A percentile compares a stretch with the other conserved stretches of the same genome.
These are phyloP conservation scores for Asteroscopus sphinx DNA, from an alignment of 2,888 invertebrate genomes.

Conservation along the genomic window DNA sequence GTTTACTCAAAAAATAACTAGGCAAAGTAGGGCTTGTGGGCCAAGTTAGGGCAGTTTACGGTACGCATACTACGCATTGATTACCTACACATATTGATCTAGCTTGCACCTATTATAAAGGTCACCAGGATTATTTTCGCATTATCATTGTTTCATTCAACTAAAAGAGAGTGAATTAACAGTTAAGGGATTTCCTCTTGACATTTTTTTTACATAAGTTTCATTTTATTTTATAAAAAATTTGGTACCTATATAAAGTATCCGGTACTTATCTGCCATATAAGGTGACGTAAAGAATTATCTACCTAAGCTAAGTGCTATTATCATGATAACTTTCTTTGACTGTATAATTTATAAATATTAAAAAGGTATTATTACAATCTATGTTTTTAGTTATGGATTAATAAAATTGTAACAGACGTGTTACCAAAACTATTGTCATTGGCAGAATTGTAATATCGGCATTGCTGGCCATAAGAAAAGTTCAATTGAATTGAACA, in stretches of 20 bases:
- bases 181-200: not conserved
- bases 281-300: slow-evolving; percentile 18
- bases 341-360: no score
- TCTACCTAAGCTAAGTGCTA: slow-evolving; percentile 13
- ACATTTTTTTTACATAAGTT: slow-evolving; percentile 9
- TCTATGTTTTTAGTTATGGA: not conserved
- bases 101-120: not conserved
- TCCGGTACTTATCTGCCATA: slow-evolving; percentile 10
- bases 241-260: not conserved
- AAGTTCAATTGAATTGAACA: no score
- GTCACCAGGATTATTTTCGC: slow-evolving; percentile 6
- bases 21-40: no score
- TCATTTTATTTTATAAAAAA: not conserved
- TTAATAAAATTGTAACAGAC: no score
- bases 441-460: no score
- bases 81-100: not conserved
- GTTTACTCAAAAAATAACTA: no score
- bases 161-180: not conserved
- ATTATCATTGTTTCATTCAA: no score
- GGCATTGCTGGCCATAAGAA: no score
- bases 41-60: no score
- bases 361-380: not conserved
- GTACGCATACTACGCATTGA: not conserved
- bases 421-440: no score
- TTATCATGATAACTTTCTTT: slow-evolving; percentile 10